These are phyloP conservation scores for Terrapene triunguis DNA, from an alignment of 2,113 vertebrate genomes.

Conservation along the genomic window DNA sequence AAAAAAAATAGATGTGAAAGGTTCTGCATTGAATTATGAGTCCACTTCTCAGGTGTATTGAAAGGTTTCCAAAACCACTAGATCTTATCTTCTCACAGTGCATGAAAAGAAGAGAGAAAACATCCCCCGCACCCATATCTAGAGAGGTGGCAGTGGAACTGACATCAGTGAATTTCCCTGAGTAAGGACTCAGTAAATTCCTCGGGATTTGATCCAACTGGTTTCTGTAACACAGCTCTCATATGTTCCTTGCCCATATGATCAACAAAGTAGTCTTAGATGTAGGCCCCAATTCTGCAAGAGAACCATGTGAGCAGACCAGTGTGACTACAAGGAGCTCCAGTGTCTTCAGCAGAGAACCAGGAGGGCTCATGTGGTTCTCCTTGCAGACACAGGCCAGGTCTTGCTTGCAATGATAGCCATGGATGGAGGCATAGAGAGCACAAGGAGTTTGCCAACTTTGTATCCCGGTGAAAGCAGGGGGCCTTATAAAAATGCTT, in stretches of 20 bases:
- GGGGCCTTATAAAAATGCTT: not conserved
- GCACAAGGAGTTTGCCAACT: not conserved
- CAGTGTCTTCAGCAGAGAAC: not conserved
- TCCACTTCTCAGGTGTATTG: not conserved
- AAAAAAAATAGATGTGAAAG: not conserved
- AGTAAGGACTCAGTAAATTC: not conserved
- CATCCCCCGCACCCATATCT: not conserved
- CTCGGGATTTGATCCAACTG: not conserved
- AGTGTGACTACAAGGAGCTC: not conserved
- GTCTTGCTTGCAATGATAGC: not conserved
- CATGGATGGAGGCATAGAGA: not conserved
- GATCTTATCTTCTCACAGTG: not conserved
- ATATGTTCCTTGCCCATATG: not conserved
- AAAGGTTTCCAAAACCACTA: not conserved
- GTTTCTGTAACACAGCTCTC: not conserved
- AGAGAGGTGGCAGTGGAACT: not conserved
- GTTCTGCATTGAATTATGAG: not conserved
- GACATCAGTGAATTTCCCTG: not conserved
- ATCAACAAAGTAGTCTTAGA: not conserved
- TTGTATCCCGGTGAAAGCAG: not conserved
- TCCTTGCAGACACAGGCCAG: not conserved
- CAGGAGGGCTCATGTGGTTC: not conserved
- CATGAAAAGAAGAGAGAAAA: not conserved
- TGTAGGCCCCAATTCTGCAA: not conserved
- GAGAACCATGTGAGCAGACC: not conserved